A percentile compares a stretch with the other conserved stretches of the same genome.
phyloP scores from a whole-genome alignment of 1,140 invertebrate species.

The Cotesia chilonis region DNA sequence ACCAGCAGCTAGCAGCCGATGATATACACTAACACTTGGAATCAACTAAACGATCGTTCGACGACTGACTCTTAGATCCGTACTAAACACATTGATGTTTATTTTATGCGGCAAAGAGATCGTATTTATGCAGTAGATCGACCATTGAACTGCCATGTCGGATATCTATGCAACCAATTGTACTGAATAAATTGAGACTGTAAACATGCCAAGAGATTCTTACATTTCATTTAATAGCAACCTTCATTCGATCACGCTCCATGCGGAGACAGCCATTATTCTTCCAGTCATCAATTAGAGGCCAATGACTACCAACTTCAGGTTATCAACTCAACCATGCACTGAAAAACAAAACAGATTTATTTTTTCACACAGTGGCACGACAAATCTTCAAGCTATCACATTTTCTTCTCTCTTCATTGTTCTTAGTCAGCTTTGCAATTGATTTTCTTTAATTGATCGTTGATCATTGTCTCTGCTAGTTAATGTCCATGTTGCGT shows the following conservation, averaged over 20 bases:
- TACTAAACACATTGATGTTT: constrained; percentile 3
- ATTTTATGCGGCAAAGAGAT: constrained; percentile 15
- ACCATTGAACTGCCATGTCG: not conserved
- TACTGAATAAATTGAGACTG: not conserved
- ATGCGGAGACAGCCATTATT: too few species aligned
- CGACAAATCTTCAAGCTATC: too few species aligned
- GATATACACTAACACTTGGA: constrained; percentile 13
- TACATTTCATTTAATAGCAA: not conserved
- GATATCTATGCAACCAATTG: not conserved
- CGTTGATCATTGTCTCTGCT: constrained; percentile 18
- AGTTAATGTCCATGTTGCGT: not conserved
- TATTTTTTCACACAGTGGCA: too few species aligned
- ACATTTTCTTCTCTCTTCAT: not conserved
- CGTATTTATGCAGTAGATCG: not conserved
- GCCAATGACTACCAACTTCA: too few species aligned
- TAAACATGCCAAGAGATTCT: not conserved
- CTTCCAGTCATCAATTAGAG: too few species aligned
- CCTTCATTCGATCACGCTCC: too few species aligned
- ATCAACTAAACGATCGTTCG: constrained; percentile 14
- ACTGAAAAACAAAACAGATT: too few species aligned
- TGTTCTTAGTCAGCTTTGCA: not conserved
- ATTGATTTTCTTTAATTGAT: not conserved
- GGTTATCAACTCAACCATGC: too few species aligned
- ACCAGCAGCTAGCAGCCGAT: not conserved
- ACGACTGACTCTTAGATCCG: constrained; percentile 16